Conservation (phyloP, 2,797 vertebrate genomes). For the Buceros bicornis region DNA sequence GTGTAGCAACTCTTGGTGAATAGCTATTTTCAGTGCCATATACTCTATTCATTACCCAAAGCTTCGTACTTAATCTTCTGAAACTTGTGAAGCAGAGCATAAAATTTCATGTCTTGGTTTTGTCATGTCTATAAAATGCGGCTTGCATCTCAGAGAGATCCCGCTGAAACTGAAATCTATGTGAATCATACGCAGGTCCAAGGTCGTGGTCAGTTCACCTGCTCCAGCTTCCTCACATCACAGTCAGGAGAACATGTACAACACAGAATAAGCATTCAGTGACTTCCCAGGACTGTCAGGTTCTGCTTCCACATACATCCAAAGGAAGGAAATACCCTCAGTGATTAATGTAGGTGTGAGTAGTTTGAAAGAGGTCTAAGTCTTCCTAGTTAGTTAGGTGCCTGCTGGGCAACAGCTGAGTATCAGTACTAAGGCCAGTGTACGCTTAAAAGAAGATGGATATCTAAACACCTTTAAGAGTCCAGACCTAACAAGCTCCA, state of each 20-base stretch:
- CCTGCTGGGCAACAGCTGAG: not conserved
- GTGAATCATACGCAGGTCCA: not conserved
- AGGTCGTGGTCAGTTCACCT: not conserved
- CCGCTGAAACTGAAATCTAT: not conserved
- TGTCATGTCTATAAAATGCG: not conserved
- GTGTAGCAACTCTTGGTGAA: not conserved
- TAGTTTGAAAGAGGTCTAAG: not conserved
- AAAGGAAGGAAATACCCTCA: not conserved
- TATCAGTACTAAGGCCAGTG: not conserved
- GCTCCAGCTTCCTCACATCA: not conserved
- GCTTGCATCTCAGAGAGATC: not conserved
- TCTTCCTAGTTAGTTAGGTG: not conserved
- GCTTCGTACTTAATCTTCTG: not conserved
- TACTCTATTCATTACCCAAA: not conserved
- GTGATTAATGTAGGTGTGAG: not conserved
- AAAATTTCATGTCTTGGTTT: not conserved
- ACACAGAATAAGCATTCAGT: accelerated
- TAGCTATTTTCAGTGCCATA: not conserved
- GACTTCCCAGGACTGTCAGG: not conserved
- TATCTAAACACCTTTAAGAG: not conserved
- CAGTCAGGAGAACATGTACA: not conserved
- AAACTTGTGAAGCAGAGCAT: not conserved
- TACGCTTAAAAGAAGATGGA: not conserved
- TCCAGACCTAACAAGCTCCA: not conserved
- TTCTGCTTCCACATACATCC: not conserved